phyloP scores from a whole-genome alignment of 2,888 invertebrate species.

The Pachliopta kotzebuea region DNA sequence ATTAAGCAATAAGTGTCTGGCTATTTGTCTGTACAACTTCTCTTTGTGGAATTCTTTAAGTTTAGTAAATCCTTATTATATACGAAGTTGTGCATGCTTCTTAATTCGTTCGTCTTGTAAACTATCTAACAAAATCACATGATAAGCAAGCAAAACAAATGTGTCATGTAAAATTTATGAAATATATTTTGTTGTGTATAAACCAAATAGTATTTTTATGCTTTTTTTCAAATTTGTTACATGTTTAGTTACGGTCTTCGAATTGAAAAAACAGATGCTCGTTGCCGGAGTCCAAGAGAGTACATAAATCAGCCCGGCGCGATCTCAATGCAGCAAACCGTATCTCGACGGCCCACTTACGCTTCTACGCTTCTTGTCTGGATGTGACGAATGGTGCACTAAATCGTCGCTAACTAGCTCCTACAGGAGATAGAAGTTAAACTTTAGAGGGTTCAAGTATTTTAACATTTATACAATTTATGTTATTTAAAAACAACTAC shows the following conservation, averaged over 20 bases:
- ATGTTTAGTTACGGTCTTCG: conserved; percentile 16
- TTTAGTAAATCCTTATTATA: too few relatives aligned
- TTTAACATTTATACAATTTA: too few relatives aligned
- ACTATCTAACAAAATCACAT: too few relatives aligned
- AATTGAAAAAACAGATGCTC: conserved; percentile 20
- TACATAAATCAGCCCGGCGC: conserved; percentile 29
- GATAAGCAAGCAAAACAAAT: too few relatives aligned
- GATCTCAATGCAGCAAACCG: conserved; percentile 27
- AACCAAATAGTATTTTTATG: too few relatives aligned
- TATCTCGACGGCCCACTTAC: conserved; percentile 30
- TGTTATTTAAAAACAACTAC: neutral
- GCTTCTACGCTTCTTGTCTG: conserved; percentile 28
- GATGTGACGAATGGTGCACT: conserved; percentile 30
- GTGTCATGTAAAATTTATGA: too few relatives aligned
- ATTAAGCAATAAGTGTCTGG: conserved; percentile 49
- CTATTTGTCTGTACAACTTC: neutral
- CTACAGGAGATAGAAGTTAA: conserved; percentile 6
- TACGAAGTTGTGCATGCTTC: too few relatives aligned
- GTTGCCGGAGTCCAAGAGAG: conserved; percentile 14
- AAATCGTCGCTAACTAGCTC: conserved; percentile 30
- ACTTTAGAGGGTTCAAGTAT: conserved; percentile 2
- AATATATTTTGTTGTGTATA: too few relatives aligned
- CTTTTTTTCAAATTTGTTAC: conserved; percentile 10
- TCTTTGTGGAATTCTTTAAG: neutral
- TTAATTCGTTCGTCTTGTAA: too few relatives aligned